Base-by-base conservation (phyloP, 2,888 invertebrate species). In the Acanthosepion esculentum region DNA sequence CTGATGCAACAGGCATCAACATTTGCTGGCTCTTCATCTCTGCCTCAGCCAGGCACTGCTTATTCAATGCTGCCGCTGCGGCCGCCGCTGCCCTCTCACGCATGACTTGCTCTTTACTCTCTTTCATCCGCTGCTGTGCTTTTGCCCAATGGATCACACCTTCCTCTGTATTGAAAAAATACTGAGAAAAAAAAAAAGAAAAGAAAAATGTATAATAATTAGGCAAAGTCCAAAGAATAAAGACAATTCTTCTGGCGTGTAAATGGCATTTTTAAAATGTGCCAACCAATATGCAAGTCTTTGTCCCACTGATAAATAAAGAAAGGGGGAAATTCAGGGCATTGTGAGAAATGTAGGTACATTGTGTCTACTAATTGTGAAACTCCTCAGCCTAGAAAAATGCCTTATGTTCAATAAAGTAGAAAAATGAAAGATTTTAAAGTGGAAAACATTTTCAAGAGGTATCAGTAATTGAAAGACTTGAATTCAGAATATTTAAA, bases 101-200 rank as follows among this genome's bases (percentile, higher is more conserved):
- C 48, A 93, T 94, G n/a, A 33, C 95, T 20, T 95, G 94, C 91
- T 95, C 94, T 33, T 94, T 78, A 48, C 53, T 94, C 91, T 95
- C 95, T 53, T 95, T 95, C 29, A 95, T 93, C 41, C 94, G 94
- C 91, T 95, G 95, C 59, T 95, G 95, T 18, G 95, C 95, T 94
- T 96, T 95, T 26, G 96, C 96, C 96, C 96, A 97, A 95, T 96
- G 96, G 91, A 97, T 94, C 5, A 97, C 97, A 94, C 96, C 96
- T 94, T 96, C 96, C 94, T 97, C 97, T 48, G 96, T 96, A 29
- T 96, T 96, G 96, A 96, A 97, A 92, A 96, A 95, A 94, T 97
- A 97, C 97, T 97, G 96, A 94, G 96, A 96, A 91, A 92, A 53
- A 91, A 95, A 95, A 91, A 78, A 78, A 41, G 48, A 91, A 29